Base-by-base conservation (phyloP, 2,888 invertebrate species). In the Polyommatus iphigenia region DNA sequence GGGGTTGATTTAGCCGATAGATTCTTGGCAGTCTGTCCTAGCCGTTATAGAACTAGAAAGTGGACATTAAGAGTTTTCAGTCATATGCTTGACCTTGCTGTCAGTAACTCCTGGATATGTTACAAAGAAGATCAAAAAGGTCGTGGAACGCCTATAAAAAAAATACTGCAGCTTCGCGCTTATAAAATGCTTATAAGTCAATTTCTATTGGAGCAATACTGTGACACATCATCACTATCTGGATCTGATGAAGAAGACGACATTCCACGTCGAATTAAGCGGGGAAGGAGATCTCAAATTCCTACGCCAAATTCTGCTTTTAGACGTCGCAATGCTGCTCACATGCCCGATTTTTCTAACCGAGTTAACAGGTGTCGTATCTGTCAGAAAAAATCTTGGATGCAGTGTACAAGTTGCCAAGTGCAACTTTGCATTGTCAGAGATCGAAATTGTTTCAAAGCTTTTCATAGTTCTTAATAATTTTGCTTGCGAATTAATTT, bases 1-100 rank as follows among this genome's bases (percentile, higher is more conserved):
- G 77, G 77, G 13, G 71, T 77, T 18, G 77, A 46, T 41, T 36
- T 73, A 36, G 72, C 41, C n/a, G 46, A 73, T 41, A 73, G 41
- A 41, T 73, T 73, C 15, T 72, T 41, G 36, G 15, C 72, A 36
- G 72, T 46, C 50, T 54, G 50, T 54, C 50, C 50, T 54, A 18
- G 50, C 18, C 50, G 50, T 54, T 54, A 54, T 54, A 54, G 50
- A 54, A 71, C 71, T 29, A 71, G 10, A 32, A 71, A 71, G 32
- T 24, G 71, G 71, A 71, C 71, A 71, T 24, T 71, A 7, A 10
- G 29, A 71, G 71, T 32, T 29, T 71, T 71, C 71, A 29, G 24
- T 71, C 71, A 71, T 36, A 32, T 71, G 18, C 36, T 71, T 29
- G 36, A 71, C 36, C 29, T 71, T 18, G 71, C 36, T 32, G 36